A percentile compares a stretch with the other conserved stretches of the same genome.
These are phyloP conservation scores for Leucoraja erinaceus DNA, from an alignment of 2,113 vertebrate genomes.

Conservation along the genomic window DNA sequence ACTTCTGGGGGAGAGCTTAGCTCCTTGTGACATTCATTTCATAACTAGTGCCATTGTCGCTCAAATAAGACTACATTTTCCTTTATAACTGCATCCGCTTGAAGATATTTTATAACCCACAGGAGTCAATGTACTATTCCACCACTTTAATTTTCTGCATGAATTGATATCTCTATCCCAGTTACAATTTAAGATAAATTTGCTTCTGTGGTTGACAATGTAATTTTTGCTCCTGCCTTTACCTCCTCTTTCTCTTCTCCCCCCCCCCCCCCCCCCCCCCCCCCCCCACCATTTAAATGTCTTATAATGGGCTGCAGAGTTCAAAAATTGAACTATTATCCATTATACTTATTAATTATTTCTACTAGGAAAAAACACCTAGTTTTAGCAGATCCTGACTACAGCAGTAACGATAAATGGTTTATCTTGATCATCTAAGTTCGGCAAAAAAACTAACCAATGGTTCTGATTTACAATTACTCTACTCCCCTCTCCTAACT, in stretches of 20 bases:
- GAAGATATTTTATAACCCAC: not conserved
- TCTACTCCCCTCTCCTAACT: not conserved
- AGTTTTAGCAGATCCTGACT: not conserved
- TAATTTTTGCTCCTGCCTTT: not conserved
- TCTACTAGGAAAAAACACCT: not conserved
- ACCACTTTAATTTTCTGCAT: not conserved
- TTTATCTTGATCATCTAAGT: not conserved
- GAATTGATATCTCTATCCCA: not conserved
- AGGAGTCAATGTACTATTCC: not conserved
- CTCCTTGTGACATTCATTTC: constrained; percentile 26
- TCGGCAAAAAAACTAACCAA: not conserved
- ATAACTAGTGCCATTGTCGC: not conserved
- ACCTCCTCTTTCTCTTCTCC: too few relatives aligned
- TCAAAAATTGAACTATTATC: not conserved
- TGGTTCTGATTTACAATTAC: not conserved
- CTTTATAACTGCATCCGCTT: not conserved
- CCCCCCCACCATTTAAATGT: not conserved
- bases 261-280: too few relatives aligned
- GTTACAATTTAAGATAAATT: not conserved
- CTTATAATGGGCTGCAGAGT: not conserved
- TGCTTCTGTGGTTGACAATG: not conserved
- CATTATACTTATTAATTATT: not conserved
- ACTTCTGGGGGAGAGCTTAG: not conserved
- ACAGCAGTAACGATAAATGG: not conserved
- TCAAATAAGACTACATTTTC: not conserved